Evolutionary conservation across 2,797 vertebrate species (phyloP).

Genomic region (Orestias chungarensis): DNA sequence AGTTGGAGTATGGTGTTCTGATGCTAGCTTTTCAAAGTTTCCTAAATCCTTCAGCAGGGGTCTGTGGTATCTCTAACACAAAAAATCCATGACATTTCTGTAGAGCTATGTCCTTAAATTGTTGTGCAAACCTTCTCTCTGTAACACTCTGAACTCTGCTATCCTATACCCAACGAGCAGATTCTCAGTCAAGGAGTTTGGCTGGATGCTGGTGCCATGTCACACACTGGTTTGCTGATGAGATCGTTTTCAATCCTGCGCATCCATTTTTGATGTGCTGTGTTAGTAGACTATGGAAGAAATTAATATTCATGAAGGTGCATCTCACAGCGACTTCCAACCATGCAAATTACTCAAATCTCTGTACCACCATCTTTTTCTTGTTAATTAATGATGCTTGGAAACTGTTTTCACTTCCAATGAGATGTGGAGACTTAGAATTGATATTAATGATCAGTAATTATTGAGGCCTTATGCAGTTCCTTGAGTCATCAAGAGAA

Average conservation of each 20-base stretch:
- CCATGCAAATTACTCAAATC: slow-evolving; percentile 72
- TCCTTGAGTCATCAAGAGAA: slow-evolving; percentile 23
- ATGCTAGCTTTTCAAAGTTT: slow-evolving; percentile 36
- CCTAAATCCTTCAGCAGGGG: slow-evolving; percentile 49
- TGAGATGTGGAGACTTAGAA: slow-evolving; percentile 43
- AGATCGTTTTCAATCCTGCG: slow-evolving; percentile 52
- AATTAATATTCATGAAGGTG: slow-evolving; percentile 72
- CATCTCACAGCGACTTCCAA: slow-evolving; percentile 67
- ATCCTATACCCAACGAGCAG: slow-evolving; percentile 51
- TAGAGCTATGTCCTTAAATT: slow-evolving; percentile 50
- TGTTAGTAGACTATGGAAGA: slow-evolving; percentile 44
- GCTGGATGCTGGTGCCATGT: slow-evolving; percentile 39
- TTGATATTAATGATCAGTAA: slow-evolving; percentile 53
- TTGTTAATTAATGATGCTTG: slow-evolving; percentile 68
- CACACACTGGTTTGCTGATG: slow-evolving; percentile 62
- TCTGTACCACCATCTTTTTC: slow-evolving; percentile 32
- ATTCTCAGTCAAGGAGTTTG: slow-evolving; percentile 45
- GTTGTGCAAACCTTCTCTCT: slow-evolving; percentile 52
- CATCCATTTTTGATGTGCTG: slow-evolving; percentile 64
- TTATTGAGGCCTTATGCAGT: slow-evolving; percentile 44
- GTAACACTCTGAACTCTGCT: slow-evolving; percentile 45
- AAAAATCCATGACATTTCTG: slow-evolving; percentile 61
- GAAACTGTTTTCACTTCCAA: slow-evolving; percentile 54
- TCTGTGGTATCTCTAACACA: slow-evolving; percentile 47
- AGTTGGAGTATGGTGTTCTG: slow-evolving; percentile 27